phyloP scores from a whole-genome alignment of 2,888 invertebrate genomes.

The Zaprionus obscuricornis region DNA sequence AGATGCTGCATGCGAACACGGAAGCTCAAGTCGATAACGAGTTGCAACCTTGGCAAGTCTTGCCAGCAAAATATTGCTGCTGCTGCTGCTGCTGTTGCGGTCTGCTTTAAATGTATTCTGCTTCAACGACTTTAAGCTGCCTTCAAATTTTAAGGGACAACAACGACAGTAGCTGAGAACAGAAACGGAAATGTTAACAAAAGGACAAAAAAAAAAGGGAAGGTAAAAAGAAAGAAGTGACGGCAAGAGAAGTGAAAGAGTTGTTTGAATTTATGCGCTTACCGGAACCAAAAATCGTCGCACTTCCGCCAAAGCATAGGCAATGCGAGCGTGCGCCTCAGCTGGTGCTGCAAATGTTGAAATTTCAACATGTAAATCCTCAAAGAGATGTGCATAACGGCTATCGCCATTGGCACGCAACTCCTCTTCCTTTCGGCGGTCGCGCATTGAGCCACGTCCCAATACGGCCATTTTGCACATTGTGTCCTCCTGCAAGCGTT shows the following conservation, averaged over 20 bases:
- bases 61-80: neutral
- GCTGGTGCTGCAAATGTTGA: conserved; percentile 95
- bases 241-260: neutral
- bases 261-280: conserved; percentile 53
- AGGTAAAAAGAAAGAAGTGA: too few species aligned
- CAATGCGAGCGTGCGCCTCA: conserved; percentile 94
- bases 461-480: conserved; percentile 98
- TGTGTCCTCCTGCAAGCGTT: conserved; percentile 95
- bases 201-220: conserved; percentile 34
- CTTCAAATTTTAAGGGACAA: too few species aligned
- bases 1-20: conserved; percentile 52
- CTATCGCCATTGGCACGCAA: conserved; percentile 94
- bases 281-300: conserved; percentile 92
- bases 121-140: too few species aligned
- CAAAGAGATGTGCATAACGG: conserved; percentile 95
- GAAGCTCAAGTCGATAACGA: conserved; percentile 72
- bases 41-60: conserved; percentile 60
- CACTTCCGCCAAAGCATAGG: conserved; percentile 92
- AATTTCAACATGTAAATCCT: conserved; percentile 96
- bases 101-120: too few species aligned
- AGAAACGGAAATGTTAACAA: conserved; percentile 18
- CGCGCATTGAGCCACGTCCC: conserved; percentile 96
- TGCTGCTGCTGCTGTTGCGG: conserved; percentile 2
- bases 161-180: too few species aligned
- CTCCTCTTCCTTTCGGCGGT: conserved; percentile 97